These are phyloP conservation scores for Phania funesta DNA, from an alignment of 2,888 invertebrate genomes.

Conservation along the genomic window DNA sequence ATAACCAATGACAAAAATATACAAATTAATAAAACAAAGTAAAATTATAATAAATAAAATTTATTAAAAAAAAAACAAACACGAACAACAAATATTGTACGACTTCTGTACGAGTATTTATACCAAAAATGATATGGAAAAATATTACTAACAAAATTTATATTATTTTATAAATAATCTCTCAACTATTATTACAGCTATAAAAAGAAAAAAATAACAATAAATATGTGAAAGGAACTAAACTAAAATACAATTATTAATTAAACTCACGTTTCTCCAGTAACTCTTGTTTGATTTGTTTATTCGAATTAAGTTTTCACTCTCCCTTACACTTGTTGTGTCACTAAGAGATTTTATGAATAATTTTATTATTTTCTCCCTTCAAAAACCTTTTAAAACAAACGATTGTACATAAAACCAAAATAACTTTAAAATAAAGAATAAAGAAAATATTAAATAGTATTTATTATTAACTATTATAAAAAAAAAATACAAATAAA, in stretches of 20 bases:
- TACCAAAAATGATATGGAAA: slow-evolving; percentile 37
- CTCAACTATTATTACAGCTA: slow-evolving; percentile 23
- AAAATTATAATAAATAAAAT: slow-evolving; percentile 72
- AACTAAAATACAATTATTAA: not conserved
- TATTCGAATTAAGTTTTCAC: no score
- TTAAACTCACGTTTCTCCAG: slow-evolving; percentile 52
- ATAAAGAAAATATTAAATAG: slow-evolving; percentile 49
- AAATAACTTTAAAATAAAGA: slow-evolving; percentile 30
- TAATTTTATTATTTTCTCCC: not conserved
- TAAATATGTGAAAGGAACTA: not conserved
- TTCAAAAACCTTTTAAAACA: slow-evolving; percentile 25
- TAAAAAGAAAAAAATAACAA: slow-evolving; percentile 36
- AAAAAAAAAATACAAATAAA: slow-evolving; percentile 35
- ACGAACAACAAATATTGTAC: slow-evolving; percentile 18
- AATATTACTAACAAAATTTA: slow-evolving; percentile 28
- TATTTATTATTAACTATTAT: slow-evolving; percentile 53
- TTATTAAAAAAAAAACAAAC: slow-evolving; percentile 67
- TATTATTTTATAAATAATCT: slow-evolving; percentile 32
- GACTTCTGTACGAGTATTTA: slow-evolving; percentile 55
- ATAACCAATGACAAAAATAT: not conserved
- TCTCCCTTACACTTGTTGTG: slow-evolving; percentile 9
- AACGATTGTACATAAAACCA: slow-evolving; percentile 57
- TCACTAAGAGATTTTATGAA: slow-evolving; percentile 18
- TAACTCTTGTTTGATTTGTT: not conserved
- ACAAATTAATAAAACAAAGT: not conserved